These are phyloP conservation scores for Synergus itoensis DNA, from an alignment of 2,888 invertebrate species.

Conservation along the genomic window DNA sequence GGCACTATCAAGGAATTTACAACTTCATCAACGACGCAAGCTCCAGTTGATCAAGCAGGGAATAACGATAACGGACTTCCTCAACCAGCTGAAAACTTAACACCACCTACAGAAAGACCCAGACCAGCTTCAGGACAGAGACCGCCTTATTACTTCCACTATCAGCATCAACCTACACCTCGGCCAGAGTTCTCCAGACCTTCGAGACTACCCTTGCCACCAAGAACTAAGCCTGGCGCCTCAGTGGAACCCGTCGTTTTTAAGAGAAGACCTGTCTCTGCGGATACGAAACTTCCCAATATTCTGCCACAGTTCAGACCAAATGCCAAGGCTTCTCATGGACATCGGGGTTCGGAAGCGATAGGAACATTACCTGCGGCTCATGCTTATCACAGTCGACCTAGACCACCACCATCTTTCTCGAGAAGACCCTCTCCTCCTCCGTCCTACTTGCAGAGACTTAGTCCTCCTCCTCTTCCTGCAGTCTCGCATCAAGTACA, in stretches of 20 bases:
- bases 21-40: conserved; percentile 52
- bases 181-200: conserved; percentile 55
- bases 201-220: conserved; percentile 65
- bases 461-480: conserved; percentile 79
- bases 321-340: conserved; percentile 81
- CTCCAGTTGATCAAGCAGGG: conserved; percentile 6
- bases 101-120: conserved; percentile 66
- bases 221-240: conserved; percentile 56
- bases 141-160: conserved; percentile 68
- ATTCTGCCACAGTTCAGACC: conserved; percentile 87
- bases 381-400: conserved; percentile 58
- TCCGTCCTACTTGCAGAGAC: conserved; percentile 74
- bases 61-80: conserved; percentile 60
- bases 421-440: conserved; percentile 68
- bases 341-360: conserved; percentile 73
- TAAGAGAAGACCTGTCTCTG: conserved; percentile 56
- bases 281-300: conserved; percentile 80
- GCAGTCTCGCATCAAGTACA: conserved; percentile 3
- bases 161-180: conserved; percentile 53
- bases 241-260: conserved; percentile 53
- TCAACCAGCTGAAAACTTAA: conserved; percentile 69
- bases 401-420: conserved; percentile 68
- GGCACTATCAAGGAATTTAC: conserved; percentile 66
- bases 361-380: conserved; percentile 70
- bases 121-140: conserved; percentile 56